phyloP scores from a whole-genome alignment of 1,140 invertebrate genomes.

The Globodera ellingtonae region DNA sequence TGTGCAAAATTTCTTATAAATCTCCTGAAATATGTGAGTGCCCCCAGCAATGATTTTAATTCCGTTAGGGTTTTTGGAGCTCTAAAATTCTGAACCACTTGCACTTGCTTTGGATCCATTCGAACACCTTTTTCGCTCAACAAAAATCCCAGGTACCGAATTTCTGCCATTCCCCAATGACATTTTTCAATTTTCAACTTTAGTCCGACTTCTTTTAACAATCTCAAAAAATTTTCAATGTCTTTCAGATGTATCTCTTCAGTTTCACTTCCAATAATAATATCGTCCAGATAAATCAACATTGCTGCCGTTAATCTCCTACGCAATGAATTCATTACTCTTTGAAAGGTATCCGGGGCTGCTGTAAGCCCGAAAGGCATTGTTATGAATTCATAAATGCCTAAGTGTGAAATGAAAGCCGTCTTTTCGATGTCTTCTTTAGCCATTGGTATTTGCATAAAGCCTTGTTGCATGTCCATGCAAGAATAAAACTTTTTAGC shows the following conservation, averaged over 20 bases:
- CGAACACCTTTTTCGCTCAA: neutral
- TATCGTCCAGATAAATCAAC: slow-evolving; percentile 33
- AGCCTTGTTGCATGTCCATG: slow-evolving; percentile 18
- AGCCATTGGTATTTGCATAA: neutral
- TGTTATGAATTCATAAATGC: slow-evolving; percentile 16
- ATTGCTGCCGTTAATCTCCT: slow-evolving; percentile 11
- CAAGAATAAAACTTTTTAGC: slow-evolving; percentile 9
- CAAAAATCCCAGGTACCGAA: slow-evolving; percentile 33
- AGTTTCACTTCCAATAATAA: slow-evolving; percentile 12
- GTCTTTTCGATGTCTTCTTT: too few relatives aligned
- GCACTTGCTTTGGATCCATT: slow-evolving; percentile 25
- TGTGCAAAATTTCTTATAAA: slow-evolving; percentile 35
- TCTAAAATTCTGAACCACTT: slow-evolving; percentile 18
- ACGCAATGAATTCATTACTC: neutral
- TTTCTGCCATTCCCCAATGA: slow-evolving; percentile 12
- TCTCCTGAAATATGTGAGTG: slow-evolving; percentile 21
- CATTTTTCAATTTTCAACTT: slow-evolving; percentile 16
- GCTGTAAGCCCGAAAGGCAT: slow-evolving; percentile 19
- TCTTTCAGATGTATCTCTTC: slow-evolving; percentile 1
- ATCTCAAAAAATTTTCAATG: slow-evolving; percentile 21
- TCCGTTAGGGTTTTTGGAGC: slow-evolving; percentile 35
- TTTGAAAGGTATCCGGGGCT: slow-evolving; percentile 26
- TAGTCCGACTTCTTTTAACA: slow-evolving; percentile 1
- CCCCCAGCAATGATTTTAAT: slow-evolving; percentile 31
- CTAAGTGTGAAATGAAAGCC: neutral